A percentile compares a stretch with the other conserved stretches of the same genome.
phyloP scores from a whole-genome alignment of 1,140 invertebrate genomes.

The Hyphantria cunea region DNA sequence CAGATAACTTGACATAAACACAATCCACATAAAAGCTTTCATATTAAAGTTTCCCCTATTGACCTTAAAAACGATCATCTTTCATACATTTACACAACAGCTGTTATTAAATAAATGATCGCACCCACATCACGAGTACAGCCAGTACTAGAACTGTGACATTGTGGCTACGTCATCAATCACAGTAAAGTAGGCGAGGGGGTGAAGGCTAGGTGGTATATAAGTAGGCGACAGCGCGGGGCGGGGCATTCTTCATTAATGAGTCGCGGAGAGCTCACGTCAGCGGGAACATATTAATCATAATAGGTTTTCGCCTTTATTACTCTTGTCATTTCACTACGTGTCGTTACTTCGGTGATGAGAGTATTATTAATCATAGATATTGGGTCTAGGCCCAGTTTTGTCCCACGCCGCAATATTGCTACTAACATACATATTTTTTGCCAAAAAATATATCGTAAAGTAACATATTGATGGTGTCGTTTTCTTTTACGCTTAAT shows the following conservation, averaged over 20 bases:
- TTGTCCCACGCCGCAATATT: no score
- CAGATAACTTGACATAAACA: no score
- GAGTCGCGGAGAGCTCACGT: conserved; percentile 45
- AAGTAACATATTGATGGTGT: no score
- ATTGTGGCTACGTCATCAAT: conserved; percentile 63
- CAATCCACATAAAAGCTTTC: no score
- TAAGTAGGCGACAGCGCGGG: conserved; percentile 36
- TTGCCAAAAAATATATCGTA: no score
- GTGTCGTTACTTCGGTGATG: conserved; percentile 41
- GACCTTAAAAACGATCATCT: conserved; percentile 27
- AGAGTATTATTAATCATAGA: no score
- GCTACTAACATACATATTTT: no score
- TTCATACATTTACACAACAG: conserved; percentile 46
- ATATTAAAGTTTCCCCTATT: conserved; percentile 18
- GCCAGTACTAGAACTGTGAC: conserved; percentile 47
- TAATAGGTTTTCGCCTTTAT: conserved; percentile 43
- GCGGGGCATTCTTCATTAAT: conserved; percentile 61
- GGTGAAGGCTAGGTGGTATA: conserved; percentile 39
- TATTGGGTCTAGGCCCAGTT: no score
- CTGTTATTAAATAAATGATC: conserved; percentile 59
- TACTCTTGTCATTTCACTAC: conserved; percentile 41
- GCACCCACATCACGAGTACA: conserved; percentile 53
- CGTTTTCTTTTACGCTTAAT: background rate
- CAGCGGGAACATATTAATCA: conserved; percentile 59
- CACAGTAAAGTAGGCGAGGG: conserved; percentile 31